phyloP scores from a whole-genome alignment of 2,113 vertebrate species.

The Pampusana beccarii region DNA sequence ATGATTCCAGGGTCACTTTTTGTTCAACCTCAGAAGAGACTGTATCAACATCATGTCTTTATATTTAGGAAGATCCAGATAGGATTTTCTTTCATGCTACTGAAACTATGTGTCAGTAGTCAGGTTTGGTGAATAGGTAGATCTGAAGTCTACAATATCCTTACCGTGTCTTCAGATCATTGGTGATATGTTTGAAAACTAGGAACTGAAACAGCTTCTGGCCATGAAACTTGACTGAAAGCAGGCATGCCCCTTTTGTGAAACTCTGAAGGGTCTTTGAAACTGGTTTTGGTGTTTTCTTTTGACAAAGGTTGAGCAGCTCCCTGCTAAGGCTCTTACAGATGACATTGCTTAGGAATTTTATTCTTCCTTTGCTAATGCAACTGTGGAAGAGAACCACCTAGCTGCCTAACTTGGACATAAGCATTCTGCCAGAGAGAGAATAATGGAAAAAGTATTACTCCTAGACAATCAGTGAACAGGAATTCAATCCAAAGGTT shows the following conservation, averaged over 20 bases:
- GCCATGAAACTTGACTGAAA: not conserved
- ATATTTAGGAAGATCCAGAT: not conserved
- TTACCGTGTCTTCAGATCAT: not conserved
- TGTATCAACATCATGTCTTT: not conserved
- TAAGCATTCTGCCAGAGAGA: not conserved
- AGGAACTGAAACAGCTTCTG: not conserved
- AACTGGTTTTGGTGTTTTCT: not conserved
- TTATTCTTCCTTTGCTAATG: not conserved
- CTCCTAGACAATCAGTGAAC: not conserved
- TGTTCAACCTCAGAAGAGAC: not conserved
- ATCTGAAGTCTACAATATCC: not conserved
- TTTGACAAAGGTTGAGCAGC: constrained; percentile 38
- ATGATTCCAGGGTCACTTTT: not conserved
- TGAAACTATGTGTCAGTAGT: not conserved
- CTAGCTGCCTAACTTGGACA: not conserved
- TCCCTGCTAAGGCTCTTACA: not conserved
- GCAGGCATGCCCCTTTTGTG: not conserved
- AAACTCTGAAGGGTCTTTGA: not conserved
- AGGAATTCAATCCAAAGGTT: not conserved
- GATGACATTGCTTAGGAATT: not conserved
- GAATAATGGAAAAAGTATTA: not conserved
- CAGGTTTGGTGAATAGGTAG: not conserved
- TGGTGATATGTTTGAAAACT: not conserved
- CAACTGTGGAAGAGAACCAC: not conserved
- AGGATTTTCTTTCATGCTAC: not conserved